A percentile compares a stretch with the other conserved stretches of the same genome.
Conservation (phyloP, 2,888 invertebrate genomes). For the Coronaproctus castanopsis region DNA sequence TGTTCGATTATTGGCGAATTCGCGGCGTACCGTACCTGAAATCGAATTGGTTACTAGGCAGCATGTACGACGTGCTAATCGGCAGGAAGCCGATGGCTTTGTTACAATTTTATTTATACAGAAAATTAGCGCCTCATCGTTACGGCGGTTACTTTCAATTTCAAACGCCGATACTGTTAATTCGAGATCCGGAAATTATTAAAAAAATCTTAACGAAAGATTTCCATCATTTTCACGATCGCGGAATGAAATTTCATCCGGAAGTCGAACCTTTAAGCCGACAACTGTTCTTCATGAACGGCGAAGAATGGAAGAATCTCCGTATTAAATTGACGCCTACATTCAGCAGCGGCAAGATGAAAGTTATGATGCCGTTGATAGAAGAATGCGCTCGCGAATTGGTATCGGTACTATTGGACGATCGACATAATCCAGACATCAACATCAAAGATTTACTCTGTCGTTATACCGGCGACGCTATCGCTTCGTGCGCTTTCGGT, state of each 20-base stretch:
- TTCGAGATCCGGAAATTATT: slow-evolving; percentile 30
- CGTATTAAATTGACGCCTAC: slow-evolving; percentile 33
- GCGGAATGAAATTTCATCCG: slow-evolving; percentile 26
- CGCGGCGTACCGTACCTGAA: slow-evolving; percentile 25
- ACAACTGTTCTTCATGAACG: slow-evolving; percentile 28
- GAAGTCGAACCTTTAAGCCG: slow-evolving; percentile 25
- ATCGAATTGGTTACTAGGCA: slow-evolving; percentile 27
- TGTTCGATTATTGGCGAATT: slow-evolving; percentile 3
- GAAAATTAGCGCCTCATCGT: slow-evolving; percentile 20
- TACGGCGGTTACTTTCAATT: slow-evolving; percentile 31
- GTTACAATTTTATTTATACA: slow-evolving; percentile 24
- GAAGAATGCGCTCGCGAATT: slow-evolving; percentile 26
- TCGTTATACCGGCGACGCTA: slow-evolving; percentile 9
- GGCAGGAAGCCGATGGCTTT: slow-evolving; percentile 24
- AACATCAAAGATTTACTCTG: too few species aligned
- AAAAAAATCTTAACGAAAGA: slow-evolving; percentile 30
- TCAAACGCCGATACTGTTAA: slow-evolving; percentile 29
- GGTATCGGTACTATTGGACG: too few species aligned
- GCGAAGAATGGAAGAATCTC: slow-evolving; percentile 33
- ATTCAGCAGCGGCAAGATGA: slow-evolving; percentile 35
- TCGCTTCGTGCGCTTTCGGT: slow-evolving; percentile 12
- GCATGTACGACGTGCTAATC: slow-evolving; percentile 25
- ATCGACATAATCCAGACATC: too few species aligned
- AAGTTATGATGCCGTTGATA: slow-evolving; percentile 31
- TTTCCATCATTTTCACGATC: slow-evolving; percentile 30